Evolutionary conservation across 2,888 invertebrate genomes (phyloP), one percentile per base, ranked within the genome.

Genomic region (Cepaea hortensis): DNA sequence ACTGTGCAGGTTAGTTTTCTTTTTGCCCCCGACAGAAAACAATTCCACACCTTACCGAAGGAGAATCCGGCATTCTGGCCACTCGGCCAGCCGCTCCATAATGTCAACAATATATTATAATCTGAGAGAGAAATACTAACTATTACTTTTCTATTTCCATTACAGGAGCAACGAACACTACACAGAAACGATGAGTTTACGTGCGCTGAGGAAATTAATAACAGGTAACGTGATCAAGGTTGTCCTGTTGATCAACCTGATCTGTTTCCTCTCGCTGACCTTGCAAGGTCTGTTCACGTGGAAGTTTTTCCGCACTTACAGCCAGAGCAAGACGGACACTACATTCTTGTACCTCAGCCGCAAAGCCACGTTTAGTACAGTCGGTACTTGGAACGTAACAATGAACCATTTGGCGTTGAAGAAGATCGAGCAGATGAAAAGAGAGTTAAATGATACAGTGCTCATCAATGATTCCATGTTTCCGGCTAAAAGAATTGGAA

Each of bases 401-500:
- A n/a, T 85, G 70, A 81, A 65, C 76, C 62, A 55, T 6, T 15
- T 55, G 20, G 50, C 68, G 50, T 1, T 35, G n/a, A 55, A 6
- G 46, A 86, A 86, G 50, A 13, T 86, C n/a, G 48, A 76, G 6
- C 23, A 61, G 23, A 82, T 86, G 4, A 81, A 82, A 23, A 62
- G 35, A 35, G 82, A 76, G 6, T 20, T 86, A 6, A 86, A 86
- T 68, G 55, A 75, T 23, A 77, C 86, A 7, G 4, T 48, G 18
- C 65, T 82, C 9, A 55, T 23, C 20, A 68, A 86, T 35, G 86
- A 65, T 18, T 35, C 18, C 7, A 9, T 77, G 9, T 86, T 65
- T 73, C 86, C 86, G 0, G 86, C 76, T 35, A 81, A 70, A 35
- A 65, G 48, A 55, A 73, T 82, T n/a, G 86, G 86, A 5, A n/a